Conservation (phyloP, 2,113 vertebrate species). For the Proteles cristata region DNA sequence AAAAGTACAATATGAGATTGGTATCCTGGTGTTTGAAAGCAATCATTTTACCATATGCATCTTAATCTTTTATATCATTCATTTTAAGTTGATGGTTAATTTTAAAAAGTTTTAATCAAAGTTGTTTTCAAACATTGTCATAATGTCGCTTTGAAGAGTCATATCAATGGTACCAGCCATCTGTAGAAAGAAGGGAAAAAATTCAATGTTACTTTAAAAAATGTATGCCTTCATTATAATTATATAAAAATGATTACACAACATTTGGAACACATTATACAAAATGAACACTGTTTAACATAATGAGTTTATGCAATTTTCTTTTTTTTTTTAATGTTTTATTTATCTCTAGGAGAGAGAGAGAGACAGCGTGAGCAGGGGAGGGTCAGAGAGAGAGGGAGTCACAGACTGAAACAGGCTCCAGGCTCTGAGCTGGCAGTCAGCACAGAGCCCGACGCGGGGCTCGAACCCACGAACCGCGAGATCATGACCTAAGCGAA, state of each 20-base stretch:
- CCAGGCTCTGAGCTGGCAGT: no score
- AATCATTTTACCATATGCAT: constrained; percentile 58
- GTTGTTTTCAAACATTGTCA: constrained; percentile 94
- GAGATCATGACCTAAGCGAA: no score
- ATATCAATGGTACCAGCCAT: constrained; percentile 92
- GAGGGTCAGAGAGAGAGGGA: no score
- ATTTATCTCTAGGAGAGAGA: no score
- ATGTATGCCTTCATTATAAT: constrained; percentile 20
- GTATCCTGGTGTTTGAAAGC: constrained; percentile 59
- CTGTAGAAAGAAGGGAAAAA: constrained; percentile 84
- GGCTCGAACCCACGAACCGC: no score
- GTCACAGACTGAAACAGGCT: no score
- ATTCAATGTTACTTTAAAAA: not conserved
- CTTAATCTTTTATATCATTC: constrained; percentile 55
- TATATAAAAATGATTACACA: constrained; percentile 34
- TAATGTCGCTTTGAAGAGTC: constrained; percentile 92
- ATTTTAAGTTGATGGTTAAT: constrained; percentile 61
- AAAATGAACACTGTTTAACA: constrained; percentile 53
- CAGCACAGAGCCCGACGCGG: no score
- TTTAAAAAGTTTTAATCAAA: constrained; percentile 85
- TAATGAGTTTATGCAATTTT: constrained; percentile 35
- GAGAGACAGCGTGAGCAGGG: no score
- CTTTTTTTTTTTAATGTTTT: no score
- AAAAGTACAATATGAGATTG: constrained; percentile 75
- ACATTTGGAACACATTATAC: not conserved